These are phyloP conservation scores for Drosophila kanekoi DNA, from an alignment of 2,888 invertebrate species.

Conservation along the genomic window DNA sequence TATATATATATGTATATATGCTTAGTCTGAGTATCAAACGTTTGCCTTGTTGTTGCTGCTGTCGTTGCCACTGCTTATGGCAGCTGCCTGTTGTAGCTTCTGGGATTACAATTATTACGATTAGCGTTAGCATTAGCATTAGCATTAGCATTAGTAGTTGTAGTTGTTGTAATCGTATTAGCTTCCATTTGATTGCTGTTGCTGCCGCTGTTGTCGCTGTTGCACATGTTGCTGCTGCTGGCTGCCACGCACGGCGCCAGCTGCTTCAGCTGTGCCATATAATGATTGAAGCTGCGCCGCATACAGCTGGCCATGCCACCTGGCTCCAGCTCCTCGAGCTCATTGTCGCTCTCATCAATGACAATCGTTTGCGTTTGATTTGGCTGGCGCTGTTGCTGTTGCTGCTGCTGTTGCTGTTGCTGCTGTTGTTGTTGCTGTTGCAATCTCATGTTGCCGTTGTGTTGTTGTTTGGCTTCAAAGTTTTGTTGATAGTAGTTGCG, in stretches of 20 bases:
- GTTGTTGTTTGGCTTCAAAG: slow-evolving; percentile 43
- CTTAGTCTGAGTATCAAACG: slow-evolving; percentile 74
- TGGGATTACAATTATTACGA: slow-evolving; percentile 56
- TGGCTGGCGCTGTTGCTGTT: slow-evolving; percentile 47
- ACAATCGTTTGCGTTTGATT: slow-evolving; percentile 58
- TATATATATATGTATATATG: slow-evolving; percentile 38
- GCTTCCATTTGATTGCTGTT: slow-evolving; percentile 74
- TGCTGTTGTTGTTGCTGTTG: slow-evolving; percentile 52
- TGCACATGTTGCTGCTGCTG: slow-evolving; percentile 58
- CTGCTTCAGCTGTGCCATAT: slow-evolving; percentile 71
- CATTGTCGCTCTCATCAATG: slow-evolving; percentile 74
- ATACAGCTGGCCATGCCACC: slow-evolving; percentile 43
- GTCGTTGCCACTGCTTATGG: slow-evolving; percentile 43
- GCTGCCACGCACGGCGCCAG: slow-evolving; percentile 44
- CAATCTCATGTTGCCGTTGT: slow-evolving; percentile 56
- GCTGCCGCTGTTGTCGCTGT: slow-evolving; percentile 51
- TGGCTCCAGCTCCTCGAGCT: slow-evolving; percentile 53
- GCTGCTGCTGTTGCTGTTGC: slow-evolving; percentile 36
- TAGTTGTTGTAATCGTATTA: slow-evolving; percentile 59
- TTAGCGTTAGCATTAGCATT: slow-evolving; percentile 44
- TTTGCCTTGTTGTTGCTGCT: slow-evolving; percentile 51
- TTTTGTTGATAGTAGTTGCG: slow-evolving; percentile 67
- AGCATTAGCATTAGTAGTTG: slow-evolving; percentile 39
- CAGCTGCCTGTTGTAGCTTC: slow-evolving; percentile 66
- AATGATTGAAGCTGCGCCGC: slow-evolving; percentile 66